Conservation (phyloP, 2,888 invertebrate genomes). For the Eubasilissa splendida region DNA sequence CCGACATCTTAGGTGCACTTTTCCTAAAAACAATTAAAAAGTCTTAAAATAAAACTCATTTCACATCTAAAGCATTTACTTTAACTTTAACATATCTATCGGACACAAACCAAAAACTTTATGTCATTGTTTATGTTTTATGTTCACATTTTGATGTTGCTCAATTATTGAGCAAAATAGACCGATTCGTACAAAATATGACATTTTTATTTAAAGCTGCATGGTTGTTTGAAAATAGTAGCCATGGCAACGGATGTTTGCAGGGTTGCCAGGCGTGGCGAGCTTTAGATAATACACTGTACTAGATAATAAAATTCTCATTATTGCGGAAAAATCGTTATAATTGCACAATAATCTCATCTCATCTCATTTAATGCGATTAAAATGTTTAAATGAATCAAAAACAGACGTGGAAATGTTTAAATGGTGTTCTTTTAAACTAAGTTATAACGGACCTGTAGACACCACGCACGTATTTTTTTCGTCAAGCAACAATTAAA, state of each 20-base stretch:
- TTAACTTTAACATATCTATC: too few species aligned
- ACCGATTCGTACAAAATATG: background rate
- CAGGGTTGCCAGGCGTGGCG: conserved; percentile 21
- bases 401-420: too few species aligned
- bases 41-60: background rate
- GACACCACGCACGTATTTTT: too few species aligned
- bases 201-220: background rate
- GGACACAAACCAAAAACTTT: too few species aligned
- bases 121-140: too few species aligned
- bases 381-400: too few species aligned
- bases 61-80: background rate
- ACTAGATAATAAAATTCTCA: background rate
- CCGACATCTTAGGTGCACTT: conserved; percentile 64
- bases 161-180: background rate
- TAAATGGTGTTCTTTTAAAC: too few species aligned
- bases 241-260: conserved; percentile 4
- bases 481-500: too few species aligned
- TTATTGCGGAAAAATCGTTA: conserved; percentile 1
- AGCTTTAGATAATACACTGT: background rate
- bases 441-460: too few species aligned
- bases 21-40: conserved; percentile 44
- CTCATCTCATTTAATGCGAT: too few species aligned
- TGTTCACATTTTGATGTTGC: conserved; percentile 10
- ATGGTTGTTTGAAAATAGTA: conserved; percentile 13
- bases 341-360: too few species aligned